Evolutionary conservation across 2,888 invertebrate species (phyloP).

Genomic region (Lumbricus terrestris): DNA sequence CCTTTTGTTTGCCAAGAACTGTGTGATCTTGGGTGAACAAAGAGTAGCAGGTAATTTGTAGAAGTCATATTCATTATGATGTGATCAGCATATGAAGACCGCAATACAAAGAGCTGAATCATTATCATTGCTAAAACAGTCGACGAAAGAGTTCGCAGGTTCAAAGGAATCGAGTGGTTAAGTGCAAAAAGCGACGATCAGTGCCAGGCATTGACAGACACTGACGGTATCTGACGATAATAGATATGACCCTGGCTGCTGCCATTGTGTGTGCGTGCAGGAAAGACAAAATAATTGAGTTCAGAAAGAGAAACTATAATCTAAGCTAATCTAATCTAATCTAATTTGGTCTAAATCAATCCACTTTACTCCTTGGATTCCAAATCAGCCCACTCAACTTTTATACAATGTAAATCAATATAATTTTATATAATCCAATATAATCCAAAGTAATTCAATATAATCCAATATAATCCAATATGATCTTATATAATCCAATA

Average conservation of each 20-base stretch:
- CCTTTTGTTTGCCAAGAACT: no score
- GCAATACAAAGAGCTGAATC: no score
- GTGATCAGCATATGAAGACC: background rate
- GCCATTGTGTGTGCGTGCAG: background rate
- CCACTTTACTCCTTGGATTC: no score
- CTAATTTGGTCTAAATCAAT: no score
- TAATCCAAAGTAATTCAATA: no score
- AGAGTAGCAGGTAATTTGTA: background rate
- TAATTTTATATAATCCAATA: no score
- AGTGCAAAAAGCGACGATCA: background rate
- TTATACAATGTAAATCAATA: no score
- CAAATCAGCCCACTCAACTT: no score
- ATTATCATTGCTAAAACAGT: background rate
- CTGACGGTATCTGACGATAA: background rate
- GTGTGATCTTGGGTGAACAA: no score
- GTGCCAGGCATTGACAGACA: background rate
- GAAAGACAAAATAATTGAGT: background rate
- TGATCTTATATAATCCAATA: no score
- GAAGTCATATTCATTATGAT: background rate
- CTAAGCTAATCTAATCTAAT: background rate
- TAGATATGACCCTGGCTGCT: background rate
- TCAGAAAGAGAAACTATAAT: background rate
- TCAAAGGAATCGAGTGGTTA: background rate
- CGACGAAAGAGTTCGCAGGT: background rate
- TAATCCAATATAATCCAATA: no score